Percentiles rank a stretch among this genome's conserved stretches.
These are phyloP conservation scores for Oceanodroma leucorhoa DNA, from an alignment of 2,797 vertebrate species.

Conservation along the genomic window DNA sequence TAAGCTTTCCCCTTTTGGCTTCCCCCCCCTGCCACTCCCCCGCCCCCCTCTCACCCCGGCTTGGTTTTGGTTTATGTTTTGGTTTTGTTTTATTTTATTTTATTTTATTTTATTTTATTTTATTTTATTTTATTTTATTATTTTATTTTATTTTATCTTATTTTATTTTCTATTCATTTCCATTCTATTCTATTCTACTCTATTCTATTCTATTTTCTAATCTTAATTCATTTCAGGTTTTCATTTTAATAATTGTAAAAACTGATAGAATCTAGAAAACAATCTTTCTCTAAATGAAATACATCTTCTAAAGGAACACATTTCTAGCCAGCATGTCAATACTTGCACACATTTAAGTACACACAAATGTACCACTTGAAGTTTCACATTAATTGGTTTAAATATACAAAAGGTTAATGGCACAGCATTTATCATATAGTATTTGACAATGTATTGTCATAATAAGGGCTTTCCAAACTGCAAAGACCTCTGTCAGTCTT, in stretches of 20 bases:
- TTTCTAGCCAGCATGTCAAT: not conserved
- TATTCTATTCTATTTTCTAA: not conserved
- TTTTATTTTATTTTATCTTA: too few species aligned
- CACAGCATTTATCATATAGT: not conserved
- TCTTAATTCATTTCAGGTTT: not conserved
- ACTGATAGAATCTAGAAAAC: not conserved
- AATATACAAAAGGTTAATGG: not conserved
- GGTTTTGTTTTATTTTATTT: too few species aligned
- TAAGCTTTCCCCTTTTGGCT: fast-evolving
- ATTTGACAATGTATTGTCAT: not conserved
- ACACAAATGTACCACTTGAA: not conserved
- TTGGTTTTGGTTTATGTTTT: not conserved
- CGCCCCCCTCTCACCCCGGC: too few species aligned
- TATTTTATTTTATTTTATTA: not conserved
- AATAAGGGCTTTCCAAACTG: not conserved
- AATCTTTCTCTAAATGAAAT: not conserved
- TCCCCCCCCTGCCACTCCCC: not conserved
- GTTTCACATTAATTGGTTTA: not conserved
- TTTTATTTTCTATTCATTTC: too few species aligned
- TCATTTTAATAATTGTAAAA: not conserved
- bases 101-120: not conserved
- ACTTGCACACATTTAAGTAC: not conserved
- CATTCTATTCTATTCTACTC: not conserved
- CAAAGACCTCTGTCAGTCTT: not conserved
- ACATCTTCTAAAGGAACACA: not conserved